Evolutionary conservation across 2,113 vertebrate species (phyloP).

Genomic region (Fukomys damarensis): DNA sequence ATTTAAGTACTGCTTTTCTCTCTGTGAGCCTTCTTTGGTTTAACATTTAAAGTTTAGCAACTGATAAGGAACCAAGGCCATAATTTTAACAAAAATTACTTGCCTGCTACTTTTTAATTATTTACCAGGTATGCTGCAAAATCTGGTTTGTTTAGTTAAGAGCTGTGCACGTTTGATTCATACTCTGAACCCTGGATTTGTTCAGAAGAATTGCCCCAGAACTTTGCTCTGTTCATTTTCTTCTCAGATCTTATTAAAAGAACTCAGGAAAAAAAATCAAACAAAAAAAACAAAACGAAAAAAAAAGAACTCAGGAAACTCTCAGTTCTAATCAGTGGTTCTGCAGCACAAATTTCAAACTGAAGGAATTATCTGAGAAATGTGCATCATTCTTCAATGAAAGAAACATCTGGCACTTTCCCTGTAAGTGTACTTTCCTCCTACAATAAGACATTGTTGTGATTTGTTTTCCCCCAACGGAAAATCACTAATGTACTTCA

Average conservation of each 20-base stretch:
- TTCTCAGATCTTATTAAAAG: not conserved
- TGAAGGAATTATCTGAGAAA: not conserved
- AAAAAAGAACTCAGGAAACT: not conserved
- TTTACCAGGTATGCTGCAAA: not conserved
- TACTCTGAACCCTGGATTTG: not conserved
- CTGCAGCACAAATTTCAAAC: not conserved
- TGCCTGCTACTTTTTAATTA: conserved; percentile 36
- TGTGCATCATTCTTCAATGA: not conserved
- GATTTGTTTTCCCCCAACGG: not conserved
- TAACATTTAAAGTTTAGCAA: conserved; percentile 3
- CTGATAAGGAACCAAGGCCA: not conserved
- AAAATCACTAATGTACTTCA: conserved; percentile 29
- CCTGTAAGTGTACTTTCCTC: not conserved
- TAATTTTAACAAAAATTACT: conserved; percentile 10
- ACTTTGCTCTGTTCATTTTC: not conserved
- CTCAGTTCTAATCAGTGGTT: not conserved
- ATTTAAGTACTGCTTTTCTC: not conserved
- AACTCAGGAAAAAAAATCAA: not conserved
- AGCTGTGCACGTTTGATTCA: not conserved
- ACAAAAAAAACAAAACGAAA: too few species aligned
- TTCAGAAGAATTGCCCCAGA: not conserved
- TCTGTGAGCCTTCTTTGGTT: not conserved
- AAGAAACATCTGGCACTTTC: not conserved
- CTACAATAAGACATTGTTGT: not conserved
- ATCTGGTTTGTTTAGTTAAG: not conserved